Base-by-base conservation (phyloP, 2,888 invertebrate genomes). In the Agelastica alni region DNA sequence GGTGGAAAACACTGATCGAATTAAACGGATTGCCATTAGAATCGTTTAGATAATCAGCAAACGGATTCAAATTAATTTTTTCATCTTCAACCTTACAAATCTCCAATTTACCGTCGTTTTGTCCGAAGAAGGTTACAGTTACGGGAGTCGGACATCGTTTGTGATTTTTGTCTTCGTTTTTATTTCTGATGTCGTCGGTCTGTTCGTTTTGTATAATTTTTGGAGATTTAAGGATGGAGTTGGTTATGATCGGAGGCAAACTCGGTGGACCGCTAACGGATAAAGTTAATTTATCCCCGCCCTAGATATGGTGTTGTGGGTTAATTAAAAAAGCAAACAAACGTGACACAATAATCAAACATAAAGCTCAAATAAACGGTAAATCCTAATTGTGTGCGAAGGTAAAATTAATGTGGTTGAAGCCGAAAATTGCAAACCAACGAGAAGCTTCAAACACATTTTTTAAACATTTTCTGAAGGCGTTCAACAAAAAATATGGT, bases 251-350 rank as follows among this genome's bases (percentile, higher is more conserved):
- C 12, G 57, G 57, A 39, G 60, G 58, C 52, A 54, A 62, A 55
- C 60, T 70, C 4, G 71, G 69, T 3, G 75, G 74, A 42, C 85
- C 85, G 65, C 82, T 82, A 66, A 87, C 83, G 58, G 83, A 82
- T 56, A 87, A 76, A 48, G 86, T 87, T 70, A 87, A 75, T 73
- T 86, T 86, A 73, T 87, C 86, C 67, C 86, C 86, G 63, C 86
- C 86, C 86, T 87, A 71, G 67, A 59, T 20, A 39, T 30, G 37
- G 47, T 14, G 49, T 16, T 43, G 47, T 39, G 52, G 39, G 47
- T 55, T 49, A 53, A 51, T 49, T 37, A 32, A 31, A 52, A 44
- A 52, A 52, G 43, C 44, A 46, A 46, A 58, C 10, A 56, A 34
- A 47, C 42, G 32, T 28, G 32, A n/a, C 10, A 30, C 41, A 31